Evolutionary conservation across 2,888 invertebrate species (phyloP).

Genomic region (Scelioninae gen. 2): DNA sequence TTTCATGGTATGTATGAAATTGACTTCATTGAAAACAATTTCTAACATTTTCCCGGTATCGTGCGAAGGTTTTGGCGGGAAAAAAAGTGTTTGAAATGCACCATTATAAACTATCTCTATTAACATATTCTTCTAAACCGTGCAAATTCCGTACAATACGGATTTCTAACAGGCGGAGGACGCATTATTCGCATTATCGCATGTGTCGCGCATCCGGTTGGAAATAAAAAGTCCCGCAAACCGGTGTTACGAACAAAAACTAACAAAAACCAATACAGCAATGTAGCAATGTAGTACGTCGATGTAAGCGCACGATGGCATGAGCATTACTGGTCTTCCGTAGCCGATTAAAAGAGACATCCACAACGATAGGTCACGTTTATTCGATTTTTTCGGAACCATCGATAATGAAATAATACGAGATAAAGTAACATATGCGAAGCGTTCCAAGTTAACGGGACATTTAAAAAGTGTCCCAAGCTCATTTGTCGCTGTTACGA

Average conservation of each 20-base stretch:
- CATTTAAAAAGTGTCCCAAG: neutral
- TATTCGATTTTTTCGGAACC: constrained; percentile 16
- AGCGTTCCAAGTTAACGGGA: neutral
- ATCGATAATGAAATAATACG: constrained; percentile 2
- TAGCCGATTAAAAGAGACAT: constrained; percentile 35
- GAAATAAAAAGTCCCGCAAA: constrained; percentile 51
- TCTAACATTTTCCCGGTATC: too few species aligned
- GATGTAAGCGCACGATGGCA: constrained; percentile 27
- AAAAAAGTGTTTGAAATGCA: neutral
- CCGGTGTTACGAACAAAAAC: constrained; percentile 52
- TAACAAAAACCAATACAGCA: too few species aligned
- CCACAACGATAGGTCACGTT: constrained; percentile 38
- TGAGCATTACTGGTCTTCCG: constrained; percentile 37
- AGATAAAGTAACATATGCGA: constrained; percentile 17
- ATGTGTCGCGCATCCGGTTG: constrained; percentile 59
- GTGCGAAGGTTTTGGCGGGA: too few species aligned
- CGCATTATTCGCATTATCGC: constrained; percentile 54
- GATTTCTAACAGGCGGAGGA: constrained; percentile 36
- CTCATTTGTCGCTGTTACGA: neutral
- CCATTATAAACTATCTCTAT: neutral
- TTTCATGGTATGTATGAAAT: too few species aligned
- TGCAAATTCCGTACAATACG: constrained; percentile 46
- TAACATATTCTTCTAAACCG: constrained; percentile 26
- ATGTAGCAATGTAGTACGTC: constrained; percentile 48
- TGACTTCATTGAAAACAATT: too few species aligned